Evolutionary conservation across 64 coral and sea anemone genomes (phyloP), one percentile per base, ranked within the genome.

Genomic region (Dendronephthya gigantea): DNA sequence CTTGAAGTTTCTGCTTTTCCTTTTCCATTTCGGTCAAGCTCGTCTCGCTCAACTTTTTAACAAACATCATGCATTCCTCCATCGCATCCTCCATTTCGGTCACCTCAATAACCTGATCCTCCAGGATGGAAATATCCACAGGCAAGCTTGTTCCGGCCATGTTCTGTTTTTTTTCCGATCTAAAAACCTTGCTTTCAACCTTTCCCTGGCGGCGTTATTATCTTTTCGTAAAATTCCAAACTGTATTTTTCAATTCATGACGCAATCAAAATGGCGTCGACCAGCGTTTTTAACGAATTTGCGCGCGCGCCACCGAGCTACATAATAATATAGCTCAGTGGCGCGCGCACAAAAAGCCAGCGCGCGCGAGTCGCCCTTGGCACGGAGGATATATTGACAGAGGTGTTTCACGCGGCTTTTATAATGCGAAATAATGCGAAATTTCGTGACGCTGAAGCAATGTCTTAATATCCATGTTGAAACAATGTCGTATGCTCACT

Each of bases 51-150:
- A 79, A 17, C 37, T 79, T 79, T 35, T 79, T 79, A 2, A 79
- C 72, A 19, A 79, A 79, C 72, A 79, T 79, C 72, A 79, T 79
- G 29, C 72, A 79, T 79, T 79, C 72, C 22, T 79, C 72, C 72
- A 79, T 79, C 32, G 72, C 55, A 19, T 79, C 72, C 32, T 79
- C 72, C 72, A 79, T 79, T 79, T 79, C 72, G 4, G 72, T 79
- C 3, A 79, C 72, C 37, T 79, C 72, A 33, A 79, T 79, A 34
- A 79, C 72, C 36, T 79, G 72, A 19, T 79, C 72, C 28, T 79
- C 72, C 32, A 79, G 28, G 36, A 79, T 79, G 9, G 72, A 79
- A 33, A 79, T 79, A 79, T 79, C 72, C 30, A 79, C 36, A 12
- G 72, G 72, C 32, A 79, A 79, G 10, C 30, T 35, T 62, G 55